Evolutionary conservation across 2,888 invertebrate genomes (phyloP), one percentile per base, ranked within the genome.

Genomic region (Macaria liturata): DNA sequence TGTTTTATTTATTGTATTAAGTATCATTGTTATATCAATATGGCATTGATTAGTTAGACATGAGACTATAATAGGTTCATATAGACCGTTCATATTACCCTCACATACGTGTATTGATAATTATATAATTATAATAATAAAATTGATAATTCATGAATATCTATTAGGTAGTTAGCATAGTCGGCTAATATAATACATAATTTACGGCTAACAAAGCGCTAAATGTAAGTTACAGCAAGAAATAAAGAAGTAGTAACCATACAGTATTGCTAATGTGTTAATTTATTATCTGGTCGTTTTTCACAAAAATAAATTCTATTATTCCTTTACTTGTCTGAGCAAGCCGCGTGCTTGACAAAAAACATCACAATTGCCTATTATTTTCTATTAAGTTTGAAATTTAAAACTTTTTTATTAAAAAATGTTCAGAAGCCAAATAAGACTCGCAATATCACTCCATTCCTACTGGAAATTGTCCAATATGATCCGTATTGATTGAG

Each of bases 401-500:
- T 20, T 20, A 20, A 20, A 20, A 20, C 20, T 2, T 20, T 20
- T 20, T 39, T 2, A 5, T 39, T 39, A 8, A 42, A 42, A 9
- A 46, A 34, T 43, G 8, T 49, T 9, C 34, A 44, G 65, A 65
- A 68, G 62, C 67, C 65, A 54, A 59, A 59, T 59, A 68, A 66
- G 59, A 58, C 52, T 52, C 49, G 51, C 54, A 46, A 47, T 39
- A 48, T 47, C 52, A 43, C 42, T 51, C 51, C 51, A 51, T 37
- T 34, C 30, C 52, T 60, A 60, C 59, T 46, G 37, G 20, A 46
- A 52, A 59, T 59, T 59, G 51, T 48, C 48, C 45, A 42, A 60
- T 56, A 57, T 56, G 39, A 65, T 57, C 49, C 58, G 58, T 69
- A 72, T 75, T 69, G 72, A 69, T 66, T 71, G 63, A 65, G 62